Evolutionary conservation across 2,797 vertebrate species (phyloP).

Genomic region (Oryzias sinensis): DNA sequence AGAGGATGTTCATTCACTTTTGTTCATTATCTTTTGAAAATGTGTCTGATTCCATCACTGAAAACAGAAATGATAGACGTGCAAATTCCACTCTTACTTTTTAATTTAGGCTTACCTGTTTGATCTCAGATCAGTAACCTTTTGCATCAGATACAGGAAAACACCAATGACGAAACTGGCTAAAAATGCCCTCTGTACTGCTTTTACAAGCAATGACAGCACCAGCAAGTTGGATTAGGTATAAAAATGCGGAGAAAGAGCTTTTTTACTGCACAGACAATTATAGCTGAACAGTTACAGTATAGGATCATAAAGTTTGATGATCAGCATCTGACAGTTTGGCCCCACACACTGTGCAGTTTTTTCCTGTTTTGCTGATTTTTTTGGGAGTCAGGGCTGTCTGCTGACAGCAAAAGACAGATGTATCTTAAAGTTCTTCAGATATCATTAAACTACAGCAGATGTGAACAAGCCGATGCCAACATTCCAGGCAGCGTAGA

Average conservation of each 20-base stretch:
- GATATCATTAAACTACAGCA: no score
- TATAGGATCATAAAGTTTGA: background rate
- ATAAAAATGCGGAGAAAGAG: conserved; percentile 2
- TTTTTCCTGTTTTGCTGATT: no score
- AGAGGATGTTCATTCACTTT: conserved; percentile 18
- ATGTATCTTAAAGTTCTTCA: no score
- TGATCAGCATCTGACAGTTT: no score
- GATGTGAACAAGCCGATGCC: background rate
- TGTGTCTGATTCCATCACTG: background rate
- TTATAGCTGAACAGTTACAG: background rate
- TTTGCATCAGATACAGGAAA: background rate
- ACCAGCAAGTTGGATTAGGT: conserved; percentile 17
- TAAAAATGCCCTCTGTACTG: background rate
- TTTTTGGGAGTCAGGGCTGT: no score
- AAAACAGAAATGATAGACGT: background rate
- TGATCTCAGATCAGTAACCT: background rate
- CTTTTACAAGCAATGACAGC: conserved; percentile 21
- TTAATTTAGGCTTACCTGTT: background rate
- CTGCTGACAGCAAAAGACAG: background rate
- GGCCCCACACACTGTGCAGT: no score
- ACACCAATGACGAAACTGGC: background rate
- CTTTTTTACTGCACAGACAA: background rate
- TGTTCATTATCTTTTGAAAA: conserved; percentile 18
- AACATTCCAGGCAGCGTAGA: background rate
- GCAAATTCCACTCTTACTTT: no score